A percentile compares a stretch with the other conserved stretches of the same genome.
These are phyloP conservation scores for Rhagoletis zephyria DNA, from an alignment of 1,140 invertebrate genomes.

Conservation along the genomic window DNA sequence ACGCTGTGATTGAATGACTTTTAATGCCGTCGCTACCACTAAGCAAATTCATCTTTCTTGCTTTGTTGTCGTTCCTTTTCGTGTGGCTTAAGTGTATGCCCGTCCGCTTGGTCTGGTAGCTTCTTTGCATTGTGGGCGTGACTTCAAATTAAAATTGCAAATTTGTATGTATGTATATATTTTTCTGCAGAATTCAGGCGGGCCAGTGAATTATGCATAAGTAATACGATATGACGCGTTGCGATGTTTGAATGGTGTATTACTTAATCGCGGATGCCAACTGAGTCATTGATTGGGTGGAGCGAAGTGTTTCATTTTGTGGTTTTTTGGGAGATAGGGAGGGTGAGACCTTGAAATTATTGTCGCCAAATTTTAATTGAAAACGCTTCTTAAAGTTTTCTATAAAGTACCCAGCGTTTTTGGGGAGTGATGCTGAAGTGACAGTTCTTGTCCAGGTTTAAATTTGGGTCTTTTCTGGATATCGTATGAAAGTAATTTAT, in stretches of 20 bases:
- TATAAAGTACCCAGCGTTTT: too few relatives aligned
- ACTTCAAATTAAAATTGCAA: conserved; percentile 43
- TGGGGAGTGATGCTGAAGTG: too few relatives aligned
- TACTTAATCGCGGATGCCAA: neutral
- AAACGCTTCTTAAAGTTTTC: too few relatives aligned
- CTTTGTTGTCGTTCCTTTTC: conserved; percentile 25
- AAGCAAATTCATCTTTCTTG: conserved; percentile 44
- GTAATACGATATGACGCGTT: conserved; percentile 34
- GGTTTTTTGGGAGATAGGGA: too few relatives aligned
- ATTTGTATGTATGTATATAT: neutral
- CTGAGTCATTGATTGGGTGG: neutral
- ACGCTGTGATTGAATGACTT: conserved; percentile 47
- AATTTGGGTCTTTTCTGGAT: too few relatives aligned
- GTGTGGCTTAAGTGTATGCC: neutral
- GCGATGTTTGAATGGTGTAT: neutral
- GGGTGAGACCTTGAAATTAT: too few relatives aligned
- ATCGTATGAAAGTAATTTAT: too few relatives aligned
- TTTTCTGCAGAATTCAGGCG: conserved; percentile 21
- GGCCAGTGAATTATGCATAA: conserved; percentile 39
- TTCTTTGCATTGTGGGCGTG: conserved; percentile 41
- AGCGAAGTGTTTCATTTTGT: too few relatives aligned
- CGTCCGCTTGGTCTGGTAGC: conserved; percentile 8
- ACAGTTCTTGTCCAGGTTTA: too few relatives aligned
- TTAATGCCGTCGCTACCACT: conserved; percentile 28
- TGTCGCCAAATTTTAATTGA: too few relatives aligned